A percentile compares a stretch with the other conserved stretches of the same genome.
Evolutionary conservation across 2,797 vertebrate genomes (phyloP).

Genomic region (Lagorchestes hirsutus): DNA sequence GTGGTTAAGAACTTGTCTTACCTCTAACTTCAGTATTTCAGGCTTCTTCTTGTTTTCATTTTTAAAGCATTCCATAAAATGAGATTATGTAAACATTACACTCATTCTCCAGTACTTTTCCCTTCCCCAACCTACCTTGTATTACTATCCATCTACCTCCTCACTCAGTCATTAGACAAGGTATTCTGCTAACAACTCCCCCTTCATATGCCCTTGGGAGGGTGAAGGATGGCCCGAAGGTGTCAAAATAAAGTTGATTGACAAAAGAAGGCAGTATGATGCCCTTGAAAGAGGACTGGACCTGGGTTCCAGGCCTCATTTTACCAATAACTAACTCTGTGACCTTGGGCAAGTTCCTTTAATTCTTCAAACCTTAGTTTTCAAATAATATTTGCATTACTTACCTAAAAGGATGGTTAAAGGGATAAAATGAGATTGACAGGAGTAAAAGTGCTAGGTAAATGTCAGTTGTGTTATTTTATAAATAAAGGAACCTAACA

Average conservation of each 20-base stretch:
- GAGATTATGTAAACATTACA: background rate
- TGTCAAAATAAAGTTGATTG: background rate
- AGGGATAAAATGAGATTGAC: background rate
- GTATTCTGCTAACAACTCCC: background rate
- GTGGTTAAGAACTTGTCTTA: too few relatives aligned
- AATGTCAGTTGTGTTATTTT: background rate
- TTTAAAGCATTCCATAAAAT: background rate
- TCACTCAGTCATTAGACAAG: background rate
- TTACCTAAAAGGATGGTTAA: background rate
- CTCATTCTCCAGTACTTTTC: background rate
- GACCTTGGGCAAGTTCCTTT: background rate
- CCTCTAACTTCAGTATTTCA: too few relatives aligned
- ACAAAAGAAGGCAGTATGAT: background rate
- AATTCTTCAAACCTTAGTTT: background rate
- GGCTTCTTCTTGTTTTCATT: too few relatives aligned
- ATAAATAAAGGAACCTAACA: background rate
- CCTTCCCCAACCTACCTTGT: background rate
- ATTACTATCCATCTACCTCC: background rate
- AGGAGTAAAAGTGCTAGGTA: background rate
- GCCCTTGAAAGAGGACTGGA: background rate
- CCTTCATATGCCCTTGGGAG: background rate
- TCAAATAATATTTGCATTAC: background rate
- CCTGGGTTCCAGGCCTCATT: background rate
- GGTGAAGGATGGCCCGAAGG: background rate
- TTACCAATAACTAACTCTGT: background rate